Evolutionary conservation across 2,797 vertebrate genomes (phyloP), one percentile per base, ranked within the genome.

Genomic region (Epinephelus malabaricus): DNA sequence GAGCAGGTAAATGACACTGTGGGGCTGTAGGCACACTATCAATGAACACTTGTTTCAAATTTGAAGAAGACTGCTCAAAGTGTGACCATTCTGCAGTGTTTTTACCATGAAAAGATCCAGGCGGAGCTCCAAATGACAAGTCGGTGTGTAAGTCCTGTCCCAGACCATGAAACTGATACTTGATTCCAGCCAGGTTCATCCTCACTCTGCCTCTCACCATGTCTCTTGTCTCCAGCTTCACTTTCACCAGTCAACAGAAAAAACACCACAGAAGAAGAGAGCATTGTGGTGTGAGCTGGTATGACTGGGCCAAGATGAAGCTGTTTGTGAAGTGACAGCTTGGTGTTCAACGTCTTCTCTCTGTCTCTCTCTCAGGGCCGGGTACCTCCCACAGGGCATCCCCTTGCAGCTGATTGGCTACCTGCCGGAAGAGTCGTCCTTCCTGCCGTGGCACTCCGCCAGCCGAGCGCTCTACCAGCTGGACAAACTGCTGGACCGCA

Each of bases 391-490:
- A 82, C 98, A 99, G 93, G 96, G 96, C 82, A 93, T 99, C 74
- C 97, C 98, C 63, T 88, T 99, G 90, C 97, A 99, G 96, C 95
- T 99, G 91, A 97, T 99, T 92, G 95, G 94, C 90, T 99, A 99
- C 86, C 95, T 99, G 87, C 96, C 97, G 27, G 96, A 96, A 76
- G 98, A 99, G 94, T 96, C 95, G 71, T 97, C 98, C 95, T 99
- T 99, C 93, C 96, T 99, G 79, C 98, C 98, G 34, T 99, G 98
- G 98, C 98, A 99, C 4, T 95, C 98, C 51, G 97, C 98, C 95
- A 99, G 98, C 92, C 91, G 97, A 61, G 96, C 97, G 47, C 96
- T 99, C 78, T 98, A 99, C 95, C 97, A 98, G 91, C 95, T 99
- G 76, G 98, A 99, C 94, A 99, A 99, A 91, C 96, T 99, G 82